Evolutionary conservation across 2,797 vertebrate species (phyloP).

Genomic region (Lepilemur septentrionalis): DNA sequence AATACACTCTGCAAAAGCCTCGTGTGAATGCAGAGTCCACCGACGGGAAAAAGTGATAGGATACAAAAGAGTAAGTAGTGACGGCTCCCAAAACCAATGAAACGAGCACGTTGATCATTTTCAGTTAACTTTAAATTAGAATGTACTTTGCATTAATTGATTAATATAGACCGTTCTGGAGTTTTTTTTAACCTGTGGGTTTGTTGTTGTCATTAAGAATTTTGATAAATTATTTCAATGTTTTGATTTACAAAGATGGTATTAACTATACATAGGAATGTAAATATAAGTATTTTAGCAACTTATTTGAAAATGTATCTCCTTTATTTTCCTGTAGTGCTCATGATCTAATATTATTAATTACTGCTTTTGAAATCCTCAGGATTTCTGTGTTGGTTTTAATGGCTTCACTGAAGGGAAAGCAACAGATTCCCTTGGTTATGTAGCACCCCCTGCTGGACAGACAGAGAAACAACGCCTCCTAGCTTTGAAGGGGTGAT

Average conservation of each 20-base stretch:
- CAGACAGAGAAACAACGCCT: background rate
- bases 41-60: background rate
- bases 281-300: background rate
- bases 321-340: background rate
- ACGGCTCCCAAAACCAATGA: background rate
- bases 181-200: background rate
- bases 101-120: background rate
- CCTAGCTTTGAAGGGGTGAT: background rate
- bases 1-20: background rate
- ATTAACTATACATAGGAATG: background rate
- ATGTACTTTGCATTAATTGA: background rate
- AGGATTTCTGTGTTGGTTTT: background rate
- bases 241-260: background rate
- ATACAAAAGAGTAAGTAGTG: background rate
- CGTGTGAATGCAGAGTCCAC: background rate
- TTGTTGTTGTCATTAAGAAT: background rate
- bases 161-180: background rate
- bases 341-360: background rate
- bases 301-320: background rate
- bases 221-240: background rate
- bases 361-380: conserved; percentile 15
- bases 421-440: background rate
- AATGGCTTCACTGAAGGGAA: background rate
- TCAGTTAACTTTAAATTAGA: background rate
- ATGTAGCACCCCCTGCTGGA: conserved; percentile 46